Evolutionary conservation across 1,140 invertebrate species (phyloP).

Genomic region (Papilio dardanus): DNA sequence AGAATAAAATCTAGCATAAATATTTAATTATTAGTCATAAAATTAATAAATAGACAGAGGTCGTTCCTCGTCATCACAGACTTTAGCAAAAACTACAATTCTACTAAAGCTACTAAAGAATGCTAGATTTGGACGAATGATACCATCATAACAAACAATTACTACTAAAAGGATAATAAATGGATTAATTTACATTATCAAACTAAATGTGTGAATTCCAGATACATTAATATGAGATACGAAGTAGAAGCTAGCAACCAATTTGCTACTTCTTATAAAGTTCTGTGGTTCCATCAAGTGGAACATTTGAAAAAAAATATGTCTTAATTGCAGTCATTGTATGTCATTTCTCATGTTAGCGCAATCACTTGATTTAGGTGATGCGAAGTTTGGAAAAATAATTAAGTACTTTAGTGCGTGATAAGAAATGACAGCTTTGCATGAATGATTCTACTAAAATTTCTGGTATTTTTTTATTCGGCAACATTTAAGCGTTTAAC

Average conservation of each 20-base stretch:
- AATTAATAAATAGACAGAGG: conserved; percentile 44
- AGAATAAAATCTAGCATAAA: conserved; percentile 37
- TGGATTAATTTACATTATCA: too few relatives aligned
- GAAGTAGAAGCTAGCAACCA: too few relatives aligned
- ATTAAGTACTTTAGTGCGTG: neutral
- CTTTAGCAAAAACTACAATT: conserved; percentile 59
- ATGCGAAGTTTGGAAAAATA: neutral
- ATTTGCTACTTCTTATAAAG: neutral
- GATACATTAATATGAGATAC: too few relatives aligned
- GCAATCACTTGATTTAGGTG: too few relatives aligned
- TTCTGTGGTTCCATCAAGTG: neutral
- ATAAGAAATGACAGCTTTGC: neutral
- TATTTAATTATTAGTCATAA: conserved; percentile 46
- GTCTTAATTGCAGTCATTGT: neutral
- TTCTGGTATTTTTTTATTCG: neutral
- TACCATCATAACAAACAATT: neutral
- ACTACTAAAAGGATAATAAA: neutral
- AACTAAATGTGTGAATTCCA: too few relatives aligned
- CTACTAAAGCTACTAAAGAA: conserved; percentile 39
- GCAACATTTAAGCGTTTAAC: neutral
- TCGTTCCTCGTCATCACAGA: conserved; percentile 53
- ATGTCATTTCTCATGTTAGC: neutral
- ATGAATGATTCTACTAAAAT: neutral
- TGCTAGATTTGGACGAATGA: conserved; percentile 7
- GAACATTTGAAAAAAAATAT: neutral